Evolutionary conservation across 2,113 vertebrate species (phyloP).

Genomic region (Stigmatopora nigra): DNA sequence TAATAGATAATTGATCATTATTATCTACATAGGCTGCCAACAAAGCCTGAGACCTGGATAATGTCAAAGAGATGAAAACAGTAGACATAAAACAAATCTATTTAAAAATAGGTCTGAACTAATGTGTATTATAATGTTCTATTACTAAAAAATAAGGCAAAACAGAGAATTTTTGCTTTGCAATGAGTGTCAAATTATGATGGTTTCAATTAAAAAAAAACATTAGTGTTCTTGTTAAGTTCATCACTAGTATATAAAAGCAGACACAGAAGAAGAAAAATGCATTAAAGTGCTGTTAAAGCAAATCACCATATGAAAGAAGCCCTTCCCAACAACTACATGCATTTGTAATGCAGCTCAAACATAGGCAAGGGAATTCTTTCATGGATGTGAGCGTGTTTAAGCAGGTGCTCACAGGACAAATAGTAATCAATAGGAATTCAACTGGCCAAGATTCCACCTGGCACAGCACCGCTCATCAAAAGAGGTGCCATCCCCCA

Average conservation of each 20-base stretch:
- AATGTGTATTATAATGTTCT: too few relatives aligned
- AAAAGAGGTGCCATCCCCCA: constrained; percentile 2
- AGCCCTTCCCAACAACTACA: constrained; percentile 53
- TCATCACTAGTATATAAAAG: background rate
- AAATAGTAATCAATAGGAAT: constrained; percentile 57
- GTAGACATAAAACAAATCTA: background rate
- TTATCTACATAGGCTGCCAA: constrained; percentile 32
- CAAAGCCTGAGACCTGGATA: constrained; percentile 48
- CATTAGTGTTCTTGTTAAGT: constrained; percentile 1
- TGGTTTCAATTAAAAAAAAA: background rate
- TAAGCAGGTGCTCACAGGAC: constrained; percentile 60
- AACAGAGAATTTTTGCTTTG: too few relatives aligned
- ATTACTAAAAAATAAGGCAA: too few relatives aligned
- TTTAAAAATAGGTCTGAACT: background rate
- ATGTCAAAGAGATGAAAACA: constrained; percentile 9
- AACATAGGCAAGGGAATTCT: constrained; percentile 53
- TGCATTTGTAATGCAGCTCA: constrained; percentile 62
- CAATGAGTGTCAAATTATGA: background rate
- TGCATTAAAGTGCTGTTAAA: constrained; percentile 7
- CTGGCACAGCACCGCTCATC: constrained; percentile 34
- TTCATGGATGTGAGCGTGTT: constrained; percentile 27
- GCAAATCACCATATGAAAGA: constrained; percentile 66
- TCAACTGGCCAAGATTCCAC: constrained; percentile 45
- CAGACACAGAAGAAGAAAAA: constrained; percentile 21
- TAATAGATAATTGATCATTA: constrained; percentile 36